Evolutionary conservation across 1,140 invertebrate species (phyloP).

Genomic region (Zaprionus ornatus): DNA sequence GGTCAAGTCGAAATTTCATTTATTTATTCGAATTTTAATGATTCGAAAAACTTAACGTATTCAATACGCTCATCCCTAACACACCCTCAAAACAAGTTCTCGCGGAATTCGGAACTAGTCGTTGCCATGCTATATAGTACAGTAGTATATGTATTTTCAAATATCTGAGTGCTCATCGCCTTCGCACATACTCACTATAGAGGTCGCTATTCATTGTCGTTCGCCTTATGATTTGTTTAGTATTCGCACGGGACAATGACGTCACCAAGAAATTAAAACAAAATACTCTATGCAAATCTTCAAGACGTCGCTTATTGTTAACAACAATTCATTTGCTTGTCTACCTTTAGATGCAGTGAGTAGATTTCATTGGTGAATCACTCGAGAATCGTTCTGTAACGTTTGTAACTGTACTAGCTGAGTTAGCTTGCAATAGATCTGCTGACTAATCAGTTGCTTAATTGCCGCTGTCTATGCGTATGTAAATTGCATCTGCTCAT

Average conservation of each 20-base stretch:
- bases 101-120: slow-evolving; percentile 32
- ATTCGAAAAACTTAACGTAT: not conserved
- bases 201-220: slow-evolving; percentile 53
- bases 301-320: slow-evolving; percentile 22
- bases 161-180: slow-evolving; percentile 26
- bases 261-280: slow-evolving; percentile 49
- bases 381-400: slow-evolving; percentile 14
- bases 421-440: slow-evolving; percentile 1
- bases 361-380: slow-evolving; percentile 20
- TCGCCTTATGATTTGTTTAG: slow-evolving; percentile 42
- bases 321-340: slow-evolving; percentile 17
- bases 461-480: slow-evolving; percentile 45
- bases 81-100: slow-evolving; percentile 22
- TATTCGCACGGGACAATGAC: slow-evolving; percentile 46
- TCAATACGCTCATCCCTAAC: slow-evolving; percentile 4
- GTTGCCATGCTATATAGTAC: slow-evolving; percentile 4
- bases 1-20: not conserved
- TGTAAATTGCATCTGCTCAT: slow-evolving; percentile 42
- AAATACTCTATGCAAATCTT: slow-evolving; percentile 22
- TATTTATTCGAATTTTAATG: not conserved
- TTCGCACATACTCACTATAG: slow-evolving; percentile 55
- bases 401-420: slow-evolving; percentile 1
- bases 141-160: slow-evolving; percentile 27
- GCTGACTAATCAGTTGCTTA: slow-evolving; percentile 45
- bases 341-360: slow-evolving; percentile 1